A percentile compares a stretch with the other conserved stretches of the same genome.
Conservation (phyloP, 2,113 vertebrate species). For the Cryptotis parvus region DNA sequence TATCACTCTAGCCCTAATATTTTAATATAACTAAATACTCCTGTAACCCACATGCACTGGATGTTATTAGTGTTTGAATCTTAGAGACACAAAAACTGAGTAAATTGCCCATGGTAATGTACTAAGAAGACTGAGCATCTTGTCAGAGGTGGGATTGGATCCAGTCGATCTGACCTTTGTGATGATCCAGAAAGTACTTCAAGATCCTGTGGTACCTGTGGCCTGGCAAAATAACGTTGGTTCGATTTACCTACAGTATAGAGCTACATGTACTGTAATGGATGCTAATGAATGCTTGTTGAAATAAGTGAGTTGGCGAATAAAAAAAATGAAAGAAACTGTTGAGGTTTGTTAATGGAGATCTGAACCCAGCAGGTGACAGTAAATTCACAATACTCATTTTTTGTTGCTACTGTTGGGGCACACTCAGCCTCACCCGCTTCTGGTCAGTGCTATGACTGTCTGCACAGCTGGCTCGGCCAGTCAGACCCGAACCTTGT, state of each 20-base stretch:
- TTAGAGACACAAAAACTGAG: background rate
- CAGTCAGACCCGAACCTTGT: no score
- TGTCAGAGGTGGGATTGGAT: background rate
- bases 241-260: background rate
- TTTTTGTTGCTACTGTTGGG: no score
- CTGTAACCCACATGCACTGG: background rate
- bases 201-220: background rate
- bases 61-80: constrained; percentile 24
- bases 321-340: background rate
- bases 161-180: background rate
- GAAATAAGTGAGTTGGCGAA: background rate
- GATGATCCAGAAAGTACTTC: background rate
- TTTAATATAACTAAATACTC: background rate
- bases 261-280: background rate
- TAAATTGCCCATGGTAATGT: constrained; percentile 11
- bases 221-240: background rate
- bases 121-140: background rate
- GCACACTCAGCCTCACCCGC: no score
- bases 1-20: no score
- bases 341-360: background rate
- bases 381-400: background rate
- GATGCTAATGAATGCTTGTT: background rate
- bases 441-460: no score
- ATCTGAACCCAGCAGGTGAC: background rate
- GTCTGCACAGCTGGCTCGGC: no score